A percentile compares a stretch with the other conserved stretches of the same genome.
These are phyloP conservation scores for Daphoenositta chrysoptera DNA, from an alignment of 2,113 vertebrate species.

Conservation along the genomic window DNA sequence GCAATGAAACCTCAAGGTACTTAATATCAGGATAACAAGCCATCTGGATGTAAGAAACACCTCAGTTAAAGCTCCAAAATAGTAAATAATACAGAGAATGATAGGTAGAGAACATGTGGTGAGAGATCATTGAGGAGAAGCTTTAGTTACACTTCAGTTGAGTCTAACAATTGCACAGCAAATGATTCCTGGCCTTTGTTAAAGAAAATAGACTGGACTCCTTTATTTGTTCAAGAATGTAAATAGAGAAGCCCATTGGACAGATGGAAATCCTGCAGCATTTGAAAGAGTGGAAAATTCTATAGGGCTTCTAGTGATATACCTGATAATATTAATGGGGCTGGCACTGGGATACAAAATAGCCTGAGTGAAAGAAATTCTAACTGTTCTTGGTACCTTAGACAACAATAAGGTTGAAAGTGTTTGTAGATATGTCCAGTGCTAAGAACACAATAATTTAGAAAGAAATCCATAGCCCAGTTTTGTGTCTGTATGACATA, in stretches of 20 bases:
- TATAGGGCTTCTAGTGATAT: constrained; percentile 61
- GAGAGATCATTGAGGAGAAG: constrained; percentile 54
- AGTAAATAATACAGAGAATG: constrained; percentile 59
- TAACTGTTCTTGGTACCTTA: constrained; percentile 27
- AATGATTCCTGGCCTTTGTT: constrained; percentile 70
- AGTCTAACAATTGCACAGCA: constrained; percentile 61
- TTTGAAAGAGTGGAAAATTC: constrained; percentile 52
- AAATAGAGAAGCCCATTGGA: constrained; percentile 68
- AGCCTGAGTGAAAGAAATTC: constrained; percentile 56
- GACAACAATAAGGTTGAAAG: constrained; percentile 32
- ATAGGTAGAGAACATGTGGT: constrained; percentile 53
- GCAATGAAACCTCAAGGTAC: neutral
- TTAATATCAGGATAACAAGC: constrained; percentile 39
- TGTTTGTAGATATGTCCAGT: neutral
- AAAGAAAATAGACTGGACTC: constrained; percentile 53
- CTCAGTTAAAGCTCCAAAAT: constrained; percentile 42
- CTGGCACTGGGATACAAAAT: neutral
- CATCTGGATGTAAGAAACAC: constrained; percentile 58
- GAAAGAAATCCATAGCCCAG: neutral
- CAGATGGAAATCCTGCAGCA: constrained; percentile 73
- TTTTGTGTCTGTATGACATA: neutral
- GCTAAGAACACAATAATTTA: neutral
- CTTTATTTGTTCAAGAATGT: constrained; percentile 65
- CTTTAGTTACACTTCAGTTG: constrained; percentile 64
- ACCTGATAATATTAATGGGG: constrained; percentile 61